Evolutionary conservation across 2,888 invertebrate genomes (phyloP).

Genomic region (Cephus nigrinus): DNA sequence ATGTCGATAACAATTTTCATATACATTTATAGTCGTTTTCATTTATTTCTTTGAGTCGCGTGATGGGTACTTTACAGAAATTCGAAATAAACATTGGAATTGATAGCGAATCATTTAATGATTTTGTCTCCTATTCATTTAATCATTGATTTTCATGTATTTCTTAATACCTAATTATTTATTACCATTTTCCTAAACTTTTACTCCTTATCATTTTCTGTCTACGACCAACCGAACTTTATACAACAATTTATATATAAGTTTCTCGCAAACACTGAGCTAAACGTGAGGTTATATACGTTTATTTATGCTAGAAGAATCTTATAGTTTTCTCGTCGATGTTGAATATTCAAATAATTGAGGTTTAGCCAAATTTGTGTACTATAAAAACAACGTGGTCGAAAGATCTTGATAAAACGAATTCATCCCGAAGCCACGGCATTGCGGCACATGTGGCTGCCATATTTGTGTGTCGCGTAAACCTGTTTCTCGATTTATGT

Average conservation of each 20-base stretch:
- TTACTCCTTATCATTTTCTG: background rate
- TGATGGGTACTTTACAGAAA: background rate
- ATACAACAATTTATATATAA: background rate
- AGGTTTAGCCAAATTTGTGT: background rate
- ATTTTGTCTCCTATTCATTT: background rate
- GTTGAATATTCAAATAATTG: background rate
- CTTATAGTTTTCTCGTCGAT: no score
- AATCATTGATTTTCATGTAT: background rate
- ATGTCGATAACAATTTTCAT: background rate
- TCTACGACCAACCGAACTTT: background rate
- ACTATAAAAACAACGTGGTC: background rate
- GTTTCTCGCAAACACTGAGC: no score
- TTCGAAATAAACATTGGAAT: conserved; percentile 39
- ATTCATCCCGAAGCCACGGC: background rate
- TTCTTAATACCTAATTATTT: background rate
- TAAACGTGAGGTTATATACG: no score
- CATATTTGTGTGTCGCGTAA: conserved; percentile 22
- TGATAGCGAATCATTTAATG: conserved; percentile 27
- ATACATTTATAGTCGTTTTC: background rate
- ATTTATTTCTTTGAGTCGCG: background rate
- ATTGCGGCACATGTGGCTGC: conserved; percentile 21
- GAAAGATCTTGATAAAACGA: background rate
- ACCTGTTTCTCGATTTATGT: conserved; percentile 32
- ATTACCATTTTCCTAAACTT: background rate
- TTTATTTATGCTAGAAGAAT: no score